Evolutionary conservation across 1,140 invertebrate genomes (phyloP).

Genomic region (Tribolium madens): DNA sequence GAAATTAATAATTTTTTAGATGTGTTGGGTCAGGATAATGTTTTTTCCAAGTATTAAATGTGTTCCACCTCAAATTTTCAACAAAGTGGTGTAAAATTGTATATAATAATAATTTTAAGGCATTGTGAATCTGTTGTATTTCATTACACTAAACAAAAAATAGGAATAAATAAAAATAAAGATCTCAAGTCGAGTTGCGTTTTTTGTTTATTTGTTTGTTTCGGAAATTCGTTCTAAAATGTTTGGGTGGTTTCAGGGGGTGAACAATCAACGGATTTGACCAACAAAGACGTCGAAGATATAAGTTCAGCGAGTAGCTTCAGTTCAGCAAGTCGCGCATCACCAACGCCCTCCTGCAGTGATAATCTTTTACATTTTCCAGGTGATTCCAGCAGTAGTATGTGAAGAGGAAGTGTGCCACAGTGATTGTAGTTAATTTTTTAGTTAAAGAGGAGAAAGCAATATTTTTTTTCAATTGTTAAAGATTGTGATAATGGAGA

Average conservation of each 20-base stretch:
- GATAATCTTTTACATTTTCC: constrained; percentile 84
- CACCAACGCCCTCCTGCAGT: constrained; percentile 80
- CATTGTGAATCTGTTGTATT: constrained; percentile 40
- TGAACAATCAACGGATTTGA: constrained; percentile 67
- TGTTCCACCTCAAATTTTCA: constrained; percentile 34
- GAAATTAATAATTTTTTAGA: constrained; percentile 18
- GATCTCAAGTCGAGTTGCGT: not conserved
- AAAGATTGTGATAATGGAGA: constrained; percentile 27
- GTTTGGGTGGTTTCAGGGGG: constrained; percentile 65
- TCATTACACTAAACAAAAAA: constrained; percentile 41
- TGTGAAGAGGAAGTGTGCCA: constrained; percentile 64
- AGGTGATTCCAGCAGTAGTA: constrained; percentile 77
- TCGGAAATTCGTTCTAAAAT: constrained; percentile 1
- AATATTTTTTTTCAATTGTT: constrained; percentile 34
- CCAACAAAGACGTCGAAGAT: constrained; percentile 75
- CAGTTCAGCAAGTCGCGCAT: constrained; percentile 82
- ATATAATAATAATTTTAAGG: constrained; percentile 32
- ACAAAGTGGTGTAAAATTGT: constrained; percentile 39
- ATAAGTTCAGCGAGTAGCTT: constrained; percentile 82
- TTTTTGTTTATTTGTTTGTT: constrained; percentile 6
- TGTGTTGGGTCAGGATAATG: constrained; percentile 31
- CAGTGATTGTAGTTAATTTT: constrained; percentile 22
- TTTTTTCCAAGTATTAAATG: constrained; percentile 36
- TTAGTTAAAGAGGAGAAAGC: not conserved
- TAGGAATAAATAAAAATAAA: constrained; percentile 40